Percentiles rank a stretch among this genome's conserved stretches.
These are phyloP conservation scores for Drosophila fungiperda DNA, from an alignment of 2,888 invertebrate species.

Conservation along the genomic window DNA sequence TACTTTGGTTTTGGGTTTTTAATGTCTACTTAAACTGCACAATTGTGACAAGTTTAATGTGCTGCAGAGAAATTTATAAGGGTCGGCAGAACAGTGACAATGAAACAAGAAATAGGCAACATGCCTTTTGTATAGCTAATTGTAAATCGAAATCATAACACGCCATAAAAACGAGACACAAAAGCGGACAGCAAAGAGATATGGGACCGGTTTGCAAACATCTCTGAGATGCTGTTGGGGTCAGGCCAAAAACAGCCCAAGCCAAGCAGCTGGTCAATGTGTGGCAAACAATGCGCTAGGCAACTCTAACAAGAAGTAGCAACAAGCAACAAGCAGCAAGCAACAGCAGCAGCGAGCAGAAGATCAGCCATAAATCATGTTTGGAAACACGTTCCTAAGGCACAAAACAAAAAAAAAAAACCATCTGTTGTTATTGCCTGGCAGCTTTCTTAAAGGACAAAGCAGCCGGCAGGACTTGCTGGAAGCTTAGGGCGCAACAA, in stretches of 20 bases:
- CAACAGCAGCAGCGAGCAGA: constrained; percentile 23
- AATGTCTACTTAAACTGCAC: constrained; percentile 66
- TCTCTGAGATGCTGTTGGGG: constrained; percentile 30
- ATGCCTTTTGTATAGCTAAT: constrained; percentile 76
- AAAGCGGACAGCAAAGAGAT: constrained; percentile 36
- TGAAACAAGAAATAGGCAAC: constrained; percentile 48
- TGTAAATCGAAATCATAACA: constrained; percentile 78
- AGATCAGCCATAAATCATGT: constrained; percentile 78
- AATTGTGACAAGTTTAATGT: constrained; percentile 74
- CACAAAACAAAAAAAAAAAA: constrained; percentile 28
- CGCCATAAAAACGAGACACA: constrained; percentile 75
- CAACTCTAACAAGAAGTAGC: constrained; percentile 49
- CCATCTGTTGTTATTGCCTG: constrained; percentile 64
- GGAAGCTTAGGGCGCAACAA: constrained; percentile 75
- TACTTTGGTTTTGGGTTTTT: constrained; percentile 20
- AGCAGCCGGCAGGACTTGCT: constrained; percentile 50
- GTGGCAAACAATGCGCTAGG: constrained; percentile 66
- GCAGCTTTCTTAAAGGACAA: constrained; percentile 71
- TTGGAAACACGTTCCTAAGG: constrained; percentile 70
- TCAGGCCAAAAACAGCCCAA: constrained; percentile 52
- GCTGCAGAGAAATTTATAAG: constrained; percentile 50
- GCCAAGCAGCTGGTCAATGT: constrained; percentile 61
- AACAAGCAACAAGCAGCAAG: constrained; percentile 9
- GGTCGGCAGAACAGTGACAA: constrained; percentile 36
- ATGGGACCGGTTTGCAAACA: constrained; percentile 64